Conservation (phyloP, 2,888 invertebrate species). For the Drosophila tanythrix region DNA sequence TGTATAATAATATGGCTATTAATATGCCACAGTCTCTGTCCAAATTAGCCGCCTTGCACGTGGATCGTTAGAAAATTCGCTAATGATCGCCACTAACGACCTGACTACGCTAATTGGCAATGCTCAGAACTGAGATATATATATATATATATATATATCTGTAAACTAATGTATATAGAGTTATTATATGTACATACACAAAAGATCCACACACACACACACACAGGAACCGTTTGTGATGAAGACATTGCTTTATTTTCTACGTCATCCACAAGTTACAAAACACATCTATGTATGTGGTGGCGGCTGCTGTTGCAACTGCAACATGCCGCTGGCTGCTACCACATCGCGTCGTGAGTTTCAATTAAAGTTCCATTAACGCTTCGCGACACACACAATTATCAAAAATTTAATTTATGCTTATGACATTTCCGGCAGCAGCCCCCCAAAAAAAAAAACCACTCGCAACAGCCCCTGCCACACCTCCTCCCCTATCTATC, state of each 20-base stretch:
- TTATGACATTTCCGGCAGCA: constrained; percentile 78
- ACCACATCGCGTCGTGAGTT: constrained; percentile 59
- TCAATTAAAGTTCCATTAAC: constrained; percentile 80
- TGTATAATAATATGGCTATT: constrained; percentile 30
- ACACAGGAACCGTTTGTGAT: constrained; percentile 14
- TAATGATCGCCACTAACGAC: constrained; percentile 72
- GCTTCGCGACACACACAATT: constrained; percentile 80
- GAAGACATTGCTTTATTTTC: constrained; percentile 54
- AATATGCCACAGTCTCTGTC: constrained; percentile 18
- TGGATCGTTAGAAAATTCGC: constrained; percentile 72
- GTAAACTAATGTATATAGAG: background rate
- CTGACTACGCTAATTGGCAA: constrained; percentile 69
- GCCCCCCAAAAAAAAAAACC: background rate
- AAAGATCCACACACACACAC: constrained; percentile 21
- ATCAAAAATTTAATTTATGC: constrained; percentile 78
- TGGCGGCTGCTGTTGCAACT: constrained; percentile 14
- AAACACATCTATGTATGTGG: constrained; percentile 25
- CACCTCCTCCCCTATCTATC: background rate
- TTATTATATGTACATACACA: background rate
- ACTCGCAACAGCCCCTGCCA: background rate
- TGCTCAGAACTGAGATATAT: constrained; percentile 40
- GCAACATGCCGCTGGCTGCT: constrained; percentile 6
- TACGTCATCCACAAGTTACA: constrained; percentile 49
- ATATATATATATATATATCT: constrained; percentile 9
- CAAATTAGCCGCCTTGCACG: constrained; percentile 29